Conservation (phyloP, 2,888 invertebrate genomes). For the Coelogynopora nodosa region DNA sequence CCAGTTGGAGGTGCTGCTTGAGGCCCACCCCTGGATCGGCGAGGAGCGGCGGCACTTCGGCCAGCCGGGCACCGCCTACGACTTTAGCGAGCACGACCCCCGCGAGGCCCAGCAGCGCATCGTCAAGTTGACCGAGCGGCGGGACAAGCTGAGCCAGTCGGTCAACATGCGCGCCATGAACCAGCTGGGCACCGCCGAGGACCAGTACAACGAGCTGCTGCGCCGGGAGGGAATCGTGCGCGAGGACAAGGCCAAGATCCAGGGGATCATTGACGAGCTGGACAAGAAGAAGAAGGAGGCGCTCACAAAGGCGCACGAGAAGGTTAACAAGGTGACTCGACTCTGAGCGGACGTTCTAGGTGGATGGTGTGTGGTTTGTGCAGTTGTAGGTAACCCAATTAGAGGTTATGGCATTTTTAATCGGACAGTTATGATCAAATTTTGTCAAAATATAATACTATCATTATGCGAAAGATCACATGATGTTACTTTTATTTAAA, state of each 20-base stretch:
- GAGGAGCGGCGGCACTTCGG: slow-evolving; percentile 77
- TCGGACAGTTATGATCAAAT: no score
- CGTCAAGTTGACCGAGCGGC: slow-evolving; percentile 68
- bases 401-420: no score
- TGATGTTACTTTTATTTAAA: no score
- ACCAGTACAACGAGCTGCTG: slow-evolving; percentile 72
- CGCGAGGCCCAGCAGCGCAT: slow-evolving; percentile 69
- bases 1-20: slow-evolving; percentile 34
- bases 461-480: no score
- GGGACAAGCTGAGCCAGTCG: slow-evolving; percentile 68
- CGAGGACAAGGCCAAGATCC: slow-evolving; percentile 72
- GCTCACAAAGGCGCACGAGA: slow-evolving; percentile 74
- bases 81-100: slow-evolving; percentile 65
- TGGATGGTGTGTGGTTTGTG: no score
- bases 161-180: slow-evolving; percentile 81
- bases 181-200: slow-evolving; percentile 79
- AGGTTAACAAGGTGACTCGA: slow-evolving; percentile 73
- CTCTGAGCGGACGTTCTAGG: no score
- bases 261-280: slow-evolving; percentile 75
- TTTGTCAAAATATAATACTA: no score
- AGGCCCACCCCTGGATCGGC: slow-evolving; percentile 71
- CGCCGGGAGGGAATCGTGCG: slow-evolving; percentile 72
- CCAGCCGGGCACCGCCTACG: slow-evolving; percentile 61
- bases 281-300: slow-evolving; percentile 85
- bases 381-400: no score